phyloP scores from a whole-genome alignment of 53 echinoderm and acorn worm genomes.

The Antedon mediterranea region DNA sequence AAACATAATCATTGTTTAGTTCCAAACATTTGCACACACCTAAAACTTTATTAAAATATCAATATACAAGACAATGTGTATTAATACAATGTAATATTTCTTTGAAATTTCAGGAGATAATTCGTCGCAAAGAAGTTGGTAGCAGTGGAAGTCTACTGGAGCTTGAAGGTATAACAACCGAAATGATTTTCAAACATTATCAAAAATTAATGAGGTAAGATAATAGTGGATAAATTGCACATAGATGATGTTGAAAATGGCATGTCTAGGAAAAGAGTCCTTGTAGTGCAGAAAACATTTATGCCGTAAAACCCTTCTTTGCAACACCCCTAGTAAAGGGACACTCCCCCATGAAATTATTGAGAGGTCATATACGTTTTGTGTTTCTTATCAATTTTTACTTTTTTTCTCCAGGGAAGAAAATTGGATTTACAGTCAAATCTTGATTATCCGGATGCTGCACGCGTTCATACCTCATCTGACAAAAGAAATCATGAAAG shows the following conservation, averaged over 20 bases:
- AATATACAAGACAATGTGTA: too few relatives aligned
- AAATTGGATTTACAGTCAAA: slow-evolving; percentile 35
- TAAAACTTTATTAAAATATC: too few relatives aligned
- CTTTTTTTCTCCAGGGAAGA: slow-evolving; percentile 17
- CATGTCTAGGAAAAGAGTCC: background rate
- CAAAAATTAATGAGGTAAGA: background rate
- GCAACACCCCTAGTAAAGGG: too few relatives aligned
- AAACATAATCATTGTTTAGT: too few relatives aligned
- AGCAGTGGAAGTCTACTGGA: background rate
- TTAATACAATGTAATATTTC: background rate
- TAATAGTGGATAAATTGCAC: too few relatives aligned
- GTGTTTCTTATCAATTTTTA: too few relatives aligned
- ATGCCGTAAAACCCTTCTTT: too few relatives aligned
- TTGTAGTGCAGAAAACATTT: too few relatives aligned
- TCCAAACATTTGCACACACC: too few relatives aligned
- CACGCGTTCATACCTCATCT: slow-evolving; percentile 44
- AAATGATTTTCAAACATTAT: background rate
- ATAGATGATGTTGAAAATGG: background rate
- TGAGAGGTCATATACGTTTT: too few relatives aligned
- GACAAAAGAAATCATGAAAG: slow-evolving; percentile 21
- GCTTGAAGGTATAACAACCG: background rate
- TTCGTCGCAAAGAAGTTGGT: background rate
- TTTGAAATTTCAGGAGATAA: background rate
- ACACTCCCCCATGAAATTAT: too few relatives aligned
- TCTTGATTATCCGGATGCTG: slow-evolving; percentile 41